These are phyloP conservation scores for Pangasius larnaudii DNA, from an alignment of 2,797 vertebrate species.

Conservation along the genomic window DNA sequence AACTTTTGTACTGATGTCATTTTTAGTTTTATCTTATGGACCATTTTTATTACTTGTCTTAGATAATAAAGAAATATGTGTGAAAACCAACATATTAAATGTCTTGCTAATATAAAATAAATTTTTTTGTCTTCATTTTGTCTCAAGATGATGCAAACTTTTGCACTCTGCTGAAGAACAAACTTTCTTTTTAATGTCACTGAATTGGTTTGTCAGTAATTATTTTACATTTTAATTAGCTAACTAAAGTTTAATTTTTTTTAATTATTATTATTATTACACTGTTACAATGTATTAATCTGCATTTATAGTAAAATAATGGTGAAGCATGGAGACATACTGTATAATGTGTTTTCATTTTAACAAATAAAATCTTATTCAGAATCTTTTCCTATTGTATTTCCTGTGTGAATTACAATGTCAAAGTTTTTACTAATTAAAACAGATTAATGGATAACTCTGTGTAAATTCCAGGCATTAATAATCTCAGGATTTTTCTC, in stretches of 20 bases:
- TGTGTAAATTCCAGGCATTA: neutral
- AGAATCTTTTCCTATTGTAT: no score
- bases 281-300: neutral
- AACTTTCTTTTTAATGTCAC: neutral
- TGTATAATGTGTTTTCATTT: neutral
- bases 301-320: neutral
- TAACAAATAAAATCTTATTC: neutral
- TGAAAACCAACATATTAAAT: neutral
- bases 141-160: neutral
- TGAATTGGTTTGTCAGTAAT: neutral
- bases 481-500: neutral
- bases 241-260: neutral
- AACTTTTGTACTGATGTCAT: neutral
- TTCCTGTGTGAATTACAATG: neutral
- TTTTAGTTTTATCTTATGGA: neutral
- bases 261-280: neutral
- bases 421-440: neutral
- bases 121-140: neutral
- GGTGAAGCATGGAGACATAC: neutral
- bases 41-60: neutral
- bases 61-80: constrained; percentile 1
- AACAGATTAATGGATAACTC: neutral
- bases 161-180: neutral
- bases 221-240: neutral
- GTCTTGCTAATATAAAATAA: neutral